Base-by-base conservation (phyloP, 2,797 vertebrate species). In the Coranthus polyacanthus region DNA sequence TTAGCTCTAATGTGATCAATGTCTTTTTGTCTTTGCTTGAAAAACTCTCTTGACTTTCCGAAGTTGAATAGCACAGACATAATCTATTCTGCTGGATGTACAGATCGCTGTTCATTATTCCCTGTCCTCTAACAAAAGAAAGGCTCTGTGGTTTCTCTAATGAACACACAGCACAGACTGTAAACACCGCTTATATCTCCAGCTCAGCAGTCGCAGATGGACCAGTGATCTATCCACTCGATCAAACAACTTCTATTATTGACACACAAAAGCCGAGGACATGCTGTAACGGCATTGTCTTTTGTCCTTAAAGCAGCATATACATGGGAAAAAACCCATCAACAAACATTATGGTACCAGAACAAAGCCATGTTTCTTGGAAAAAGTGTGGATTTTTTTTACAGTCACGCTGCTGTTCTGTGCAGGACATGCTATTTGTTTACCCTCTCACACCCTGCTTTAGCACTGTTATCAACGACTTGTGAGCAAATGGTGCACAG, bases 401-500 rank as follows among this genome's bases (percentile, higher is more conserved):
- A 11, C 45, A 18, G 32, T 20, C 15, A 6, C 32, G 32, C 41
- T 61, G 72, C 56, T 61, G 67, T 55, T 68, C 59, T 20, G 12
- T 55, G 22, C 80, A 54, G 83, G 83, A 64, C 77, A n/a, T 3
- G 47, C 60, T 65, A 52, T 86, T 84, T 88, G 79, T 84, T 86
- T 68, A 65, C 67, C 67, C 78, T 50, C 77, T 68, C 62, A 12
- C 83, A 49, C 67, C 69, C 73, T 78, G 68, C 74, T 72, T 12
- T 37, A 43, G 55, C 71, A 21, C 65, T 17, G 60, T 66, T 70
- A 67, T 63, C 87, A 83, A 81, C 70, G 61, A 89, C 83, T 66
- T 78, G 87, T 66, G 85, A 91, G 83, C 91, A 91, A 92, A 91
- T 90, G 88, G 85, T 68, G 85, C 91, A 87, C 91, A 91, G 89